Evolutionary conservation across 2,113 vertebrate genomes (phyloP).

Genomic region (Thermophis baileyi): DNA sequence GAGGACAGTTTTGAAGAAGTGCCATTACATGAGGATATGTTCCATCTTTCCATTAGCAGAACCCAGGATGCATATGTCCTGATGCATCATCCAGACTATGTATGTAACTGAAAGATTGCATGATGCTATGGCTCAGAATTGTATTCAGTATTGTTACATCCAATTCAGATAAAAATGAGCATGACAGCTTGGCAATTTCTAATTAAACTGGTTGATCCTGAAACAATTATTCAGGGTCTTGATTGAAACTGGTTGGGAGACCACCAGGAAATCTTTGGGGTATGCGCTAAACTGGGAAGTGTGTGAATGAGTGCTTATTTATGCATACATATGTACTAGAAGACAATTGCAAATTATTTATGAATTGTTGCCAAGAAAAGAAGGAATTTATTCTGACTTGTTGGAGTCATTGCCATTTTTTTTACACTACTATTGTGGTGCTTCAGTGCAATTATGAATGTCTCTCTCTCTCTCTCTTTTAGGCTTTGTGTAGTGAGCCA

Average conservation of each 20-base stretch:
- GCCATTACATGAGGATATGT: neutral
- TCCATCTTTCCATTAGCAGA: neutral
- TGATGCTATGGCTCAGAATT: neutral
- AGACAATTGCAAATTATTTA: neutral
- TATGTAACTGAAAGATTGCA: neutral
- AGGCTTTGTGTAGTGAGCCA: neutral
- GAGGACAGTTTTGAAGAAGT: neutral
- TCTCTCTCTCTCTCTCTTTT: neutral
- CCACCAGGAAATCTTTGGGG: neutral
- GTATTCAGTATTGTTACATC: neutral
- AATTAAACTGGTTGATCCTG: neutral
- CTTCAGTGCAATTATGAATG: neutral
- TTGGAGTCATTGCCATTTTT: neutral
- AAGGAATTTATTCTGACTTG: neutral
- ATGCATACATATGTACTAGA: neutral
- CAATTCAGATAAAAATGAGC: neutral
- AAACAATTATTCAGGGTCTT: neutral
- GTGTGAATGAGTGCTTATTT: neutral
- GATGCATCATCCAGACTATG: neutral
- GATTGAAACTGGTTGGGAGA: neutral
- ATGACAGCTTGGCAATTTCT: neutral
- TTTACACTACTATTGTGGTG: neutral
- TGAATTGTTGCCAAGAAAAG: neutral
- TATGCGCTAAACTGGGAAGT: neutral
- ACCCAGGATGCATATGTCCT: neutral